Conservation (phyloP, 1,140 invertebrate species). For the Catajapyx aquilonaris region DNA sequence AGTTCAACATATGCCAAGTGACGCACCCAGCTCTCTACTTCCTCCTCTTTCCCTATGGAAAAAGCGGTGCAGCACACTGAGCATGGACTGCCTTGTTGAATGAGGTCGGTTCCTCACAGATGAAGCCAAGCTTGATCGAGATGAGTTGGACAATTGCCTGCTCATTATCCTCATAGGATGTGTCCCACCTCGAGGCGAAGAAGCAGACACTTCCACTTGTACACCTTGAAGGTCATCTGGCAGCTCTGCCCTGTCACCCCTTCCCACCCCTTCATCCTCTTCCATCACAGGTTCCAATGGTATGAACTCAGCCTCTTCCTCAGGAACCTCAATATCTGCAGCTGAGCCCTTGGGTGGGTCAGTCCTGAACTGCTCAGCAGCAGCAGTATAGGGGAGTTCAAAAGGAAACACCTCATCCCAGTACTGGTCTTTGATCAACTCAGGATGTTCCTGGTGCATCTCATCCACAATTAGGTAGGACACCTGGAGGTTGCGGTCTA, state of each 20-base stretch:
- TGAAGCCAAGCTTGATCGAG: neutral
- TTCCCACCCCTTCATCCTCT: slow-evolving; percentile 5
- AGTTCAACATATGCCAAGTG: too few relatives aligned
- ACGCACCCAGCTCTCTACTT: slow-evolving; percentile 7
- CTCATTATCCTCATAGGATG: slow-evolving; percentile 8
- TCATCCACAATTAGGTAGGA: slow-evolving; percentile 24
- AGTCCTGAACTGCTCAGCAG: slow-evolving; percentile 13
- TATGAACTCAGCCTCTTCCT: slow-evolving; percentile 13
- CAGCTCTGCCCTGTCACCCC: slow-evolving; percentile 13
- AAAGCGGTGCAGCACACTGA: slow-evolving; percentile 8
- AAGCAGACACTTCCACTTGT: neutral
- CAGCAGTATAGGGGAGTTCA: slow-evolving; percentile 20
- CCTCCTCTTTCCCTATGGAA: slow-evolving; percentile 9
- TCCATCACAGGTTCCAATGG: slow-evolving; percentile 8
- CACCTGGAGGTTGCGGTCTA: slow-evolving; percentile 23
- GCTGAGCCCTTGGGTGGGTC: slow-evolving; percentile 14
- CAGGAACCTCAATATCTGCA: slow-evolving; percentile 13
- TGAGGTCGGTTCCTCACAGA: neutral
- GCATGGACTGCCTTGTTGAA: slow-evolving; percentile 5
- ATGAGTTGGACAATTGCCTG: slow-evolving; percentile 6
- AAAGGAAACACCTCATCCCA: slow-evolving; percentile 21
- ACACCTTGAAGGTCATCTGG: slow-evolving; percentile 1
- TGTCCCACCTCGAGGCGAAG: neutral
- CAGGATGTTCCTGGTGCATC: slow-evolving; percentile 23
- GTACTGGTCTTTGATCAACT: slow-evolving; percentile 20